Base-by-base conservation (phyloP, 2,888 invertebrate species). In the Rhorus exstirpatorius region DNA sequence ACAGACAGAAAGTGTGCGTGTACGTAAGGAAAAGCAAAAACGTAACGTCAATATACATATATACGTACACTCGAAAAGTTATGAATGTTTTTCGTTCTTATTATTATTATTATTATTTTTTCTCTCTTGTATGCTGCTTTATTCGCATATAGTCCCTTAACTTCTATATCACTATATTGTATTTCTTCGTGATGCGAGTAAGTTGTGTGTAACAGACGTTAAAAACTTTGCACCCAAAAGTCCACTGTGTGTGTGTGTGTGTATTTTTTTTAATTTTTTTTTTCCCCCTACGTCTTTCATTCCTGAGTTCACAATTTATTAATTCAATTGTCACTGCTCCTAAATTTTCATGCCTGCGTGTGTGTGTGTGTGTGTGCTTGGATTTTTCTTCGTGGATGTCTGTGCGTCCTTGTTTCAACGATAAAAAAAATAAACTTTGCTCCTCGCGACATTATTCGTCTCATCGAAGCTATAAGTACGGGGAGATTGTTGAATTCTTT, bases 101-200 rank as follows among this genome's bases (percentile, higher is more conserved):
- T n/a, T n/a, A n/a, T n/a, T n/a, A n/a, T n/a, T n/a, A n/a, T n/a
- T n/a, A n/a, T n/a, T n/a, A n/a, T n/a, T 67, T 21, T 72, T 67
- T 67, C 6, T 10, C 58, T 76, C 44, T 58, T 53, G 51, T 35
- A 10, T 49, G 44, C 31, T 67, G 2, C 31, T 14, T 58, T 46
- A 71, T 60, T 60, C 31, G 35, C 55, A 14, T 55, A 67, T 70
- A 77, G 44, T 70, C 63, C 53, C 77, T 79, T 53, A 82, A 76
- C 51, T n/a, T 76, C 67, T 84, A 84, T 82, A 84, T 84, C 79
- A 76, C 79, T 79, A 82, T 79, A 84, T 72, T 74, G 82, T 80
- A 80, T 83, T 38, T n/a, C n/a, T 80, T 76, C 80, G 77, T 72
- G 83, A 80, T 80, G 80, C n/a, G 72, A 83, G 76, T 75, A 79